Evolutionary conservation across 2,113 vertebrate genomes (phyloP).

Genomic region (Corapipo altera): DNA sequence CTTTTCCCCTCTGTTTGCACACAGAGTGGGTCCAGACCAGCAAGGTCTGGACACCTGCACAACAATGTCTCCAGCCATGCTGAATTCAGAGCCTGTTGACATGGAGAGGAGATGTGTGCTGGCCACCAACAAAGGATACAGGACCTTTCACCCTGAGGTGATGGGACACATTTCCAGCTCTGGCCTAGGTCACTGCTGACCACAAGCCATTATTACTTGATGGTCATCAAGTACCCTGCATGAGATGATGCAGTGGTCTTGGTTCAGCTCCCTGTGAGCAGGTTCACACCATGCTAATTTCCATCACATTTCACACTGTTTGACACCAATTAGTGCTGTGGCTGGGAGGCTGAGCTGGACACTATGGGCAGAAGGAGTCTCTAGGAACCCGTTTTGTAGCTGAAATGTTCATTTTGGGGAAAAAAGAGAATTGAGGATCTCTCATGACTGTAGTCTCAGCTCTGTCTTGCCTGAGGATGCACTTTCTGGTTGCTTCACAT

Average conservation of each 20-base stretch:
- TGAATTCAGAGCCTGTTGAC: neutral
- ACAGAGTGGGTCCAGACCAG: neutral
- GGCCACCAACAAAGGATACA: rapidly evolving
- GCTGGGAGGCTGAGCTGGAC: neutral
- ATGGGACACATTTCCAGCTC: neutral
- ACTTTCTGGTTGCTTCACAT: neutral
- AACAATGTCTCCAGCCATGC: rapidly evolving
- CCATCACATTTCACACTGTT: neutral
- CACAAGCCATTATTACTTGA: neutral
- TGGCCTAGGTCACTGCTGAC: neutral
- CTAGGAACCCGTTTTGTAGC: neutral
- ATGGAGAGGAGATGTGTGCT: neutral
- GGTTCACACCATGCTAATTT: neutral
- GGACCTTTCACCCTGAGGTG: neutral
- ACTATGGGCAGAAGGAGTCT: neutral
- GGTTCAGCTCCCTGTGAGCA: neutral
- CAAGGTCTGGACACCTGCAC: neutral
- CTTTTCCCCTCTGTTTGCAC: neutral
- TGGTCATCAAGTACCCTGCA: neutral
- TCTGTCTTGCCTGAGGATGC: neutral
- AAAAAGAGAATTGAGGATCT: neutral
- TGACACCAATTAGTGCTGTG: neutral
- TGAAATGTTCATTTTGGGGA: neutral
- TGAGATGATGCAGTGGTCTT: neutral
- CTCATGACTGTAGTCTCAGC: neutral